Evolutionary conservation across 2,888 invertebrate species (phyloP), one percentile per base, ranked within the genome.

Genomic region (Phymatocera aterrima): DNA sequence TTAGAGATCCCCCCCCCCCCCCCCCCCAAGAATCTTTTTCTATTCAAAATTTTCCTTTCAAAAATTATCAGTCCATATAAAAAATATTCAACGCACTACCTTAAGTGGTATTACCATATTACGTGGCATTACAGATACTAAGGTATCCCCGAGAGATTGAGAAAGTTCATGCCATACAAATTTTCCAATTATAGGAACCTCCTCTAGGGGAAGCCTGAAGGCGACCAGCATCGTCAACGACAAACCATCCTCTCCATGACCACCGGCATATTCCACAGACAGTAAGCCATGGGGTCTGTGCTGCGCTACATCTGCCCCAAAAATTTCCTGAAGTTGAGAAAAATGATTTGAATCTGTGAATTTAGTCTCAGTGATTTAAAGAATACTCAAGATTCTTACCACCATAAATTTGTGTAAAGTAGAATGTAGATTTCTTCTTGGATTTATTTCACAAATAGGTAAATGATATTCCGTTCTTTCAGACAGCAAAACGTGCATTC

Each of bases 321-420:
- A 97, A 87, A 97, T 94, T 91, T 97, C 96, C 93, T 93, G 82
- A n/a, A 54, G 15, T 43, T 74, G 6, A 48, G 12, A 61, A 78
- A 2, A 68, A 57, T 74, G n/a, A n/a, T n/a, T n/a, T n/a, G n/a
- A n/a, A 37, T 61, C 12, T 10, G 3, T 4, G 1, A 57, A 57
- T 57, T 28, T 28, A 12, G 40, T 21, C 37, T 18, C 6, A 61
- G 18, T 18, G 15, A 4, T 6, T 15, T 31, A 12, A 60, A 21
- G 10, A 46, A 6, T 68, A 28, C 40, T n/a, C n/a, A 65, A 48
- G 89, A 60, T 37, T 2, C 91, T 89, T 88, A 93, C 93, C 81
- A 96, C 95, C 97, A 98, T 97, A 89, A 97, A 98, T 88, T 95
- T 95, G 83, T 96, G 94, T 81, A 98, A 91, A 70, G 97, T 97